A percentile compares a stretch with the other conserved stretches of the same genome.
Conservation (phyloP, 2,797 vertebrate species). For the Allobates femoralis region DNA sequence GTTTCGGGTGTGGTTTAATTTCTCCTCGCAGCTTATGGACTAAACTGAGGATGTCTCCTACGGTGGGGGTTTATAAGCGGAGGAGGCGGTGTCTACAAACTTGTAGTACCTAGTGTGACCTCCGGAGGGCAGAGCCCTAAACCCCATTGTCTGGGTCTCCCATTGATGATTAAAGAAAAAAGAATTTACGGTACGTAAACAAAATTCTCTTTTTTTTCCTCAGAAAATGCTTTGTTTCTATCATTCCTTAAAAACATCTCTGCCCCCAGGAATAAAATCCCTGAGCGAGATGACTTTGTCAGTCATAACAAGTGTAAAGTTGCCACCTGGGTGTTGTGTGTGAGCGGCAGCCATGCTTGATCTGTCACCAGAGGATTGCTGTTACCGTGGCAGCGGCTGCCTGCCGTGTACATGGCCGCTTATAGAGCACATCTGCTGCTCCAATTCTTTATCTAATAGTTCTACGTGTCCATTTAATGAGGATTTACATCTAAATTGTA, state of each 20-base stretch:
- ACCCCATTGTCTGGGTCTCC: no score
- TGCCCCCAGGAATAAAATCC: background rate
- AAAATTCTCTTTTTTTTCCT: background rate
- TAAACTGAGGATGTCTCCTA: no score
- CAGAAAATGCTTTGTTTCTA: background rate
- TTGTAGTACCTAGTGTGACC: no score
- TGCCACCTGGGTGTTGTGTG: background rate
- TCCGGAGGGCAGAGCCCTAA: no score
- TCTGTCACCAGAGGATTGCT: background rate
- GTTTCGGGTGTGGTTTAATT: no score
- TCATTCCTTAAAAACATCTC: constrained; percentile 3
- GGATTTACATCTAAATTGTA: background rate
- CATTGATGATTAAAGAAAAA: no score
- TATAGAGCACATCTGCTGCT: background rate
- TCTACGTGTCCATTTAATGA: no score
- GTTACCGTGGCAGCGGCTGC: constrained; percentile 16
- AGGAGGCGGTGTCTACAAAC: no score
- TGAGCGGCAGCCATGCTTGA: background rate
- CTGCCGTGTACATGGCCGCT: background rate
- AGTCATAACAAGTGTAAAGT: constrained; percentile 32
- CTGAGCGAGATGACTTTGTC: background rate
- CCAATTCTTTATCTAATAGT: no score
- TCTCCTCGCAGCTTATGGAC: no score
- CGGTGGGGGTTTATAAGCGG: no score
- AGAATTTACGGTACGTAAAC: no score